phyloP scores from a whole-genome alignment of 1,140 invertebrate species.

The Meloidogyne exigua region DNA sequence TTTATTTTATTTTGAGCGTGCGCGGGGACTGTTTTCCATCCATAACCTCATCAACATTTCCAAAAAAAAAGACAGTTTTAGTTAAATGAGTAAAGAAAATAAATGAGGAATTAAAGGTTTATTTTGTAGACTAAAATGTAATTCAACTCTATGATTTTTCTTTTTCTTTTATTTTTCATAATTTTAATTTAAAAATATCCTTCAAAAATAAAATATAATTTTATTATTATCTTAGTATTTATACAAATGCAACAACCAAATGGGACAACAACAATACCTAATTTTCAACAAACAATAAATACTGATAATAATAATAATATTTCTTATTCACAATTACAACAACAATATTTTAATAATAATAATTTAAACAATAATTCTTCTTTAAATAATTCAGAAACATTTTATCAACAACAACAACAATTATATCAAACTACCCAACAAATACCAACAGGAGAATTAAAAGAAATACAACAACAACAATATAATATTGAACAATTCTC shows the following conservation, averaged over 20 bases:
- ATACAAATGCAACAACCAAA: background rate
- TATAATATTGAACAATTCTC: background rate
- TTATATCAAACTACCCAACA: background rate
- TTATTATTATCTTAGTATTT: too few species aligned
- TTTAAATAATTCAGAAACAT: background rate
- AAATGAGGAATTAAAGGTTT: background rate
- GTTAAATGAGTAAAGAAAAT: background rate
- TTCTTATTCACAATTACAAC: background rate
- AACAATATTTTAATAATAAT: background rate
- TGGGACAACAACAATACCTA: background rate
- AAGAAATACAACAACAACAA: background rate
- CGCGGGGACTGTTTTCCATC: background rate
- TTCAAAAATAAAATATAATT: too few species aligned
- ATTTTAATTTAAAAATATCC: too few species aligned
- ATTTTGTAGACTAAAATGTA: too few species aligned
- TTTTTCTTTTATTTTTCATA: too few species aligned
- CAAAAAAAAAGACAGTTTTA: background rate
- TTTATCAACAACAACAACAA: background rate
- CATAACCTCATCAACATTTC: conserved; percentile 3
- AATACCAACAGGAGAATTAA: background rate
- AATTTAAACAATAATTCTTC: background rate
- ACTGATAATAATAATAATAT: background rate
- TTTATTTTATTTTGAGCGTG: background rate
- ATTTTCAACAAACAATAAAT: conserved; percentile 2
- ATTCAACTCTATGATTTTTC: too few species aligned